Evolutionary conservation across 2,888 invertebrate species (phyloP).

Genomic region (Oligia latruncula): DNA sequence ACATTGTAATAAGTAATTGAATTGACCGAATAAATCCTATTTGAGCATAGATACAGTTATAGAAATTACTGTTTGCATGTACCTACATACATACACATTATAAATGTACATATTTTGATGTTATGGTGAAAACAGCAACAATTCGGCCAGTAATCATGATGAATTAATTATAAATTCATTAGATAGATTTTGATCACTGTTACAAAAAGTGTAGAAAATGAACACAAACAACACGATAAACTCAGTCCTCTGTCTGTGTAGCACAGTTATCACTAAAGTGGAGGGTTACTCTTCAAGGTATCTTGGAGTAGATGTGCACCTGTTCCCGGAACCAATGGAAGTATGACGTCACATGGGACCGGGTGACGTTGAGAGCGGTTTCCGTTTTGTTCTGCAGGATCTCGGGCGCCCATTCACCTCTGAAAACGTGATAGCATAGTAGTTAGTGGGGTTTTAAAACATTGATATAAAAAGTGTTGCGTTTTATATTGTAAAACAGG

Average conservation of each 20-base stretch:
- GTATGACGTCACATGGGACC: constrained; percentile 92
- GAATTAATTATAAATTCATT: constrained; percentile 25
- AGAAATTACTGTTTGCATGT: background rate
- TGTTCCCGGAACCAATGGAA: constrained; percentile 95
- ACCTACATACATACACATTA: background rate
- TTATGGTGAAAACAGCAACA: background rate
- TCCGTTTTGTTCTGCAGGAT: constrained; percentile 92
- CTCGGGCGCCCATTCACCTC: constrained; percentile 94
- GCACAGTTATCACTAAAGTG: constrained; percentile 70
- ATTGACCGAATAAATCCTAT: constrained; percentile 1
- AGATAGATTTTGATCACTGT: constrained; percentile 12
- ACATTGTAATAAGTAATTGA: constrained; percentile 5
- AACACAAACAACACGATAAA: constrained; percentile 49
- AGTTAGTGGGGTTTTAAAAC: constrained; percentile 9
- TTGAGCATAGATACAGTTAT: background rate
- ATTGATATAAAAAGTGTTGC: background rate
- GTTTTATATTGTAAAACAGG: background rate
- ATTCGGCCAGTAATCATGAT: constrained; percentile 11
- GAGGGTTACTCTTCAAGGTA: constrained; percentile 88
- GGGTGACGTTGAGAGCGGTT: constrained; percentile 92
- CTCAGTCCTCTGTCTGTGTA: constrained; percentile 74
- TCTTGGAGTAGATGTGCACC: constrained; percentile 93
- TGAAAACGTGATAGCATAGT: constrained; percentile 79
- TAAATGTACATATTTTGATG: constrained; percentile 8
- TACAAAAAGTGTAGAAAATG: constrained; percentile 6